Conservation (phyloP, 2,888 invertebrate species). For the Synanthedon andrenaeformis region DNA sequence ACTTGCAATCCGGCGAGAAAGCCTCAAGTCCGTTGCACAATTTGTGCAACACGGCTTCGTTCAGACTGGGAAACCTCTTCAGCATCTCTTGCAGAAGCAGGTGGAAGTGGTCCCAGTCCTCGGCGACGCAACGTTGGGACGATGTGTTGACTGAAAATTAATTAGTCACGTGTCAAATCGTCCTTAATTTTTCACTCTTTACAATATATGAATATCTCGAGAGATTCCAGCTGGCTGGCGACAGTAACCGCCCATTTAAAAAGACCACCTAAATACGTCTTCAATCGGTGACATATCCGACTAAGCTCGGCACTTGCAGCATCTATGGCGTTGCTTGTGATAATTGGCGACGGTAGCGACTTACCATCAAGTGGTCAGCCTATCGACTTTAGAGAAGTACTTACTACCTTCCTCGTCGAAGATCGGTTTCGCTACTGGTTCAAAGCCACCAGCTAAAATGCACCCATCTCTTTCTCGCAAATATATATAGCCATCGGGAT, state of each 20-base stretch:
- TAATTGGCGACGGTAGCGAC: too few relatives aligned
- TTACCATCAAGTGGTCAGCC: too few relatives aligned
- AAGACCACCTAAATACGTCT: too few relatives aligned
- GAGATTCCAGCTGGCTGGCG: too few relatives aligned
- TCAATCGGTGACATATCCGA: too few relatives aligned
- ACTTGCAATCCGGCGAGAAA: constrained; percentile 96
- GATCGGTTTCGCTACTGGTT: constrained; percentile 90
- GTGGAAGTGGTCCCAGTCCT: constrained; percentile 98
- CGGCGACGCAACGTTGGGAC: constrained; percentile 76
- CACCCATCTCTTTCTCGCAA: constrained; percentile 87
- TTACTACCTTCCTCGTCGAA: constrained; percentile 78
- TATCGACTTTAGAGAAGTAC: not conserved
- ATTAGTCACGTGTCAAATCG: not conserved
- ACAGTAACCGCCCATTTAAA: too few relatives aligned
- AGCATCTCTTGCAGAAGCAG: constrained; percentile 87
- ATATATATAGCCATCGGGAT: constrained; percentile 89
- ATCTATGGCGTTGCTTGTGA: too few relatives aligned
- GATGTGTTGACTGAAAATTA: constrained; percentile 57
- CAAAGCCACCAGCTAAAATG: constrained; percentile 91
- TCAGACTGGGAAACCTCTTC: constrained; percentile 83
- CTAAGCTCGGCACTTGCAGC: too few relatives aligned
- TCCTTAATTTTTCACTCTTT: too few relatives aligned
- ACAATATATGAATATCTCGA: too few relatives aligned
- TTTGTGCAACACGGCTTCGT: constrained; percentile 79
- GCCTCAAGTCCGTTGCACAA: constrained; percentile 92